A percentile compares a stretch with the other conserved stretches of the same genome.
Conservation (phyloP, 2,888 invertebrate species). For the Bembecia ichneumoniformis region DNA sequence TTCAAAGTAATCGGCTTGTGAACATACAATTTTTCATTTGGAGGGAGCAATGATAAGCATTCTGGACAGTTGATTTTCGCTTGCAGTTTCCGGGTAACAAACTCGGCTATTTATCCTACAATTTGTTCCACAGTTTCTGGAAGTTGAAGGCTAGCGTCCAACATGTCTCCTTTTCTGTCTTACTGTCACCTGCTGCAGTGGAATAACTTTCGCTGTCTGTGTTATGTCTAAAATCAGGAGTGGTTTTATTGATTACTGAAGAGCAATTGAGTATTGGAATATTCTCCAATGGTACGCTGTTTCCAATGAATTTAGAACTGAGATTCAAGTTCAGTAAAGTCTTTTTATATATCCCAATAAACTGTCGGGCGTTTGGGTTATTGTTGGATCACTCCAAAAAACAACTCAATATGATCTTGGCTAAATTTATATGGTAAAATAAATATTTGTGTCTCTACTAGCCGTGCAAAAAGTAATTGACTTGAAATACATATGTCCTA, state of each 20-base stretch:
- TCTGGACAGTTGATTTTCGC: not conserved
- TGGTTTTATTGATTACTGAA: slow-evolving; percentile 2
- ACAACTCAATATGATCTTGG: not conserved
- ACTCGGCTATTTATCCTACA: not conserved
- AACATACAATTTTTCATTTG: not conserved
- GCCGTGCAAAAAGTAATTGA: slow-evolving; percentile 1
- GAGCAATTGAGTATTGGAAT: slow-evolving; percentile 3
- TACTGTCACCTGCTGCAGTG: not conserved
- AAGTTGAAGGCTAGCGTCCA: not conserved
- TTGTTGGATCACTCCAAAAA: slow-evolving; percentile 1
- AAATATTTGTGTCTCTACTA: not conserved
- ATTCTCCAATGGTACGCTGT: slow-evolving; percentile 1
- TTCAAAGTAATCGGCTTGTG: slow-evolving; percentile 1
- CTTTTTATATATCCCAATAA: not conserved
- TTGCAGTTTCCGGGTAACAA: slow-evolving; percentile 1
- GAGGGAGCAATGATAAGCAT: not conserved
- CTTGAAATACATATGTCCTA: slow-evolving; percentile 3
- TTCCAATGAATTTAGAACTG: slow-evolving; percentile 2
- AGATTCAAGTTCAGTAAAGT: slow-evolving; percentile 2
- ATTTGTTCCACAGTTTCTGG: no score
- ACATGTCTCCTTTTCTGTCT: not conserved
- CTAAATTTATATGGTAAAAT: not conserved
- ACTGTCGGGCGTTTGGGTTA: not conserved
- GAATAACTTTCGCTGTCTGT: not conserved
- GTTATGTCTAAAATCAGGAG: not conserved